These are phyloP conservation scores for Netta rufina DNA, from an alignment of 2,797 vertebrate species.

Conservation along the genomic window DNA sequence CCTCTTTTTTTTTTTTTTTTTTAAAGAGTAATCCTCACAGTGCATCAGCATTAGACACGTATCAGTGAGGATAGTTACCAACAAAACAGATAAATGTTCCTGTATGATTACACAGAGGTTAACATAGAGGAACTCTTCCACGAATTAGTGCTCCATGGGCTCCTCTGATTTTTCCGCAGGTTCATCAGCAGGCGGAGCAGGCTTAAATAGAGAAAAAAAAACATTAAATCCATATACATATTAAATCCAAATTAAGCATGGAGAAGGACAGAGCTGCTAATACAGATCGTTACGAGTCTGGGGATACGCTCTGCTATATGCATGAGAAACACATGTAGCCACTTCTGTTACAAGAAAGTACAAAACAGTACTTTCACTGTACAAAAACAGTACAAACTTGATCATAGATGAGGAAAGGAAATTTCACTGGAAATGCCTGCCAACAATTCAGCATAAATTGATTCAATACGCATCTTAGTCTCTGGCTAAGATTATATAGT, in stretches of 20 bases:
- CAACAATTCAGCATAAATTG: neutral
- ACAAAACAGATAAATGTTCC: conserved; percentile 40
- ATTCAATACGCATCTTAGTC: neutral
- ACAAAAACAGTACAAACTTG: neutral
- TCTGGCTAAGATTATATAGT: neutral
- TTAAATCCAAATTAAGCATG: neutral
- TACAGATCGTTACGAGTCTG: neutral
- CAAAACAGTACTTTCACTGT: neutral
- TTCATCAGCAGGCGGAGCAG: conserved; percentile 85
- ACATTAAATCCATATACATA: neutral
- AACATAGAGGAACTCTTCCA: conserved; percentile 46
- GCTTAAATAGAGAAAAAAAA: conserved; percentile 71
- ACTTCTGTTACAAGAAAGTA: neutral
- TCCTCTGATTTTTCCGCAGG: conserved; percentile 85
- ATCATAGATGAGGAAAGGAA: neutral
- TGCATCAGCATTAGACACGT: conserved; percentile 13
- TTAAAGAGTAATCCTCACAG: conserved; percentile 61
- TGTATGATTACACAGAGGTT: conserved; percentile 7
- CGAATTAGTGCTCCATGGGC: conserved; percentile 92
- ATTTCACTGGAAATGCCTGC: neutral
- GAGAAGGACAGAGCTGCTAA: neutral
- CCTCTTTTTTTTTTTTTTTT: neutral
- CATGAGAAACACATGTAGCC: neutral
- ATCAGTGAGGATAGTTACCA: conserved; percentile 57
- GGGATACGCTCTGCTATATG: rapidly evolving